Evolutionary conservation across 1,140 invertebrate species (phyloP), one percentile per base, ranked within the genome.

Genomic region (Drosophila nigrodunni): DNA sequence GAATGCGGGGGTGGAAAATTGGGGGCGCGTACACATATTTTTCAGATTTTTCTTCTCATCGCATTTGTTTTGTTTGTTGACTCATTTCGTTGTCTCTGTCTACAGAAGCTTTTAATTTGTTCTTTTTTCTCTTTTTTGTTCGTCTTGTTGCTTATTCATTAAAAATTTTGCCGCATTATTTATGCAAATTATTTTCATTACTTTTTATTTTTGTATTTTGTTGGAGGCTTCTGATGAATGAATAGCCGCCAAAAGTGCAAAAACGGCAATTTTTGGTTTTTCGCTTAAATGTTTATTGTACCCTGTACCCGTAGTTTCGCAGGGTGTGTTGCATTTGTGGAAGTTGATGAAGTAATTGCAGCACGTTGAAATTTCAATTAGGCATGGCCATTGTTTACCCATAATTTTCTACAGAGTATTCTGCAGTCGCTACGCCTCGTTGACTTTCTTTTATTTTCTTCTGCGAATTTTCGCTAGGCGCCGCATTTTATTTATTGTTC

Each of bases 401-500:
- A 39, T 39, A 0, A 39, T 9, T 39, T 41, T 35, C 2, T 52
- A 52, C 9, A n/a, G 11, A 3, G 46, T 39, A 50, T 62, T 8
- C 21, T 6, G 1, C n/a, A n/a, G 37, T 41, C 57, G 18, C 25
- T 30, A 30, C 25, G 25, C 25, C 25, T 30, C 25, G 25, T 3
- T 52, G 8, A 6, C 10, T 18, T 50, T 49, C 9, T 6, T 49
- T 9, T 37, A 30, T 15, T 25, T 50, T 66, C 55, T 39, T 7
- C 43, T 64, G 18, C 15, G 30, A 25, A 9, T 49, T 67, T 73
- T 67, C 25, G 70, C 54, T 39, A 6, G 46, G 44, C 70, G 15
- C n/a, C 62, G 70, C 70, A 69, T 30, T 54, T 61, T 44, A 58
- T 67, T 73, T 37, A 47, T 47, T 72, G 70, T 67, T 73, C 62